Evolutionary conservation across 1,140 invertebrate species (phyloP).

Genomic region (Drosophila sechellia): DNA sequence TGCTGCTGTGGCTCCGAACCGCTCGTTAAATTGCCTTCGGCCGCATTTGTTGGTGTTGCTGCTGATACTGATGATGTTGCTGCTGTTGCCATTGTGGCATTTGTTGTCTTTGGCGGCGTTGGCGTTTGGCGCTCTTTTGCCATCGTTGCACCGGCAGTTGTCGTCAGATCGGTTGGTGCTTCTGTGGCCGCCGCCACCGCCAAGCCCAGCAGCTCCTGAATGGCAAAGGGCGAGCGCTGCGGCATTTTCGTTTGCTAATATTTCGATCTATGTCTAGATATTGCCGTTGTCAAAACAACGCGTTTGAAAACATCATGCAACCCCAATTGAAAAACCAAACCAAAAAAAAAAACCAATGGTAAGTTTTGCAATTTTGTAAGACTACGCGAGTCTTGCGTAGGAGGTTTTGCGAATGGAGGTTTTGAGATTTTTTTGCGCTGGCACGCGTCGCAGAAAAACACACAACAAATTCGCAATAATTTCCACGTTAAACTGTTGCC

Average conservation of each 20-base stretch:
- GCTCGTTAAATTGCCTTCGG: neutral
- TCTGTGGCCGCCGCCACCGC: conserved; percentile 61
- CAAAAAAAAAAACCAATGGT: neutral
- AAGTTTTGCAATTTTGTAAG: neutral
- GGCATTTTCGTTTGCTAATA: conserved; percentile 86
- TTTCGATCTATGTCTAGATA: neutral
- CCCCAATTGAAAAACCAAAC: neutral
- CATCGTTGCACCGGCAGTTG: conserved; percentile 4
- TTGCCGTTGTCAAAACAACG: conserved; percentile 2
- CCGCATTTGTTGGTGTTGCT: conserved; percentile 12
- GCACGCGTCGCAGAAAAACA: conserved; percentile 69
- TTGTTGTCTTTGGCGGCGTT: conserved; percentile 43
- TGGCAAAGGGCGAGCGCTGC: conserved; percentile 95
- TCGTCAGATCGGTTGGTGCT: conserved; percentile 51
- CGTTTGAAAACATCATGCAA: too few relatives aligned
- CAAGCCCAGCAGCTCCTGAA: conserved; percentile 94
- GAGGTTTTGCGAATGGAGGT: neutral
- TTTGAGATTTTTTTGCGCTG: conserved; percentile 10
- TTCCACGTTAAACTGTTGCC: conserved; percentile 84
- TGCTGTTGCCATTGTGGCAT: neutral
- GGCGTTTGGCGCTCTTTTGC: conserved; percentile 38
- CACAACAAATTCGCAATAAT: conserved; percentile 84
- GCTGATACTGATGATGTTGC: conserved; percentile 15
- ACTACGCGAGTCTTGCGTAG: too few relatives aligned
- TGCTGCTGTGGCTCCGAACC: conserved; percentile 4